A percentile compares a stretch with the other conserved stretches of the same genome.
phyloP scores from a whole-genome alignment of 1,140 invertebrate genomes.

The Scylla paramamosain region DNA sequence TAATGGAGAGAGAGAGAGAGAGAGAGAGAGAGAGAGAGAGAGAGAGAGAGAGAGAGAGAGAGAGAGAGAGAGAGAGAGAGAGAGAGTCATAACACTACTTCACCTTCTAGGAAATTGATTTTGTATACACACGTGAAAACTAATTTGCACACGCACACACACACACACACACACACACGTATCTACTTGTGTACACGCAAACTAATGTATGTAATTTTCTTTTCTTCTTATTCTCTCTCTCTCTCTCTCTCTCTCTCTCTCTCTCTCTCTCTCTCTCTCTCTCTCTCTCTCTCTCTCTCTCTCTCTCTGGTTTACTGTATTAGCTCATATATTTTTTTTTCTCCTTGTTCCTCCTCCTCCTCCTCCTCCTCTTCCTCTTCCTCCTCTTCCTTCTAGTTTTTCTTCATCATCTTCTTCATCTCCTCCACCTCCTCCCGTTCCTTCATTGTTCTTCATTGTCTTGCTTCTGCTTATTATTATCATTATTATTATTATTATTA shows the following conservation, averaged over 20 bases:
- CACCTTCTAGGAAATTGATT: not conserved
- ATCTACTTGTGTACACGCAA: not conserved
- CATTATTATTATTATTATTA: not conserved
- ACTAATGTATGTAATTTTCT: not conserved
- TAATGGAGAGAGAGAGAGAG: not conserved
- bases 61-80: conserved; percentile 22
- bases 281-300: not conserved
- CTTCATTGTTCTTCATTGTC: too few relatives aligned
- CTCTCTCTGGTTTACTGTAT: not conserved
- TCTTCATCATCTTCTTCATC: not conserved
- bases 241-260: too few relatives aligned
- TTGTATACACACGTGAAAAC: not conserved
- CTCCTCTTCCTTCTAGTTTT: too few relatives aligned
- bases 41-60: conserved; percentile 22
- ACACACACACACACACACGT: conserved; percentile 1
- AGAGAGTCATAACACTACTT: not conserved
- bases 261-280: not conserved
- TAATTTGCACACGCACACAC: not conserved
- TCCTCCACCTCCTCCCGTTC: too few relatives aligned
- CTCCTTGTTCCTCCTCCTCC: not conserved
- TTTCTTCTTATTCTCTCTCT: not conserved
- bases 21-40: not conserved
- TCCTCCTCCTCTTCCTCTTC: not conserved
- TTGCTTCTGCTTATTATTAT: too few relatives aligned
- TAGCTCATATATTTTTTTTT: not conserved